Evolutionary conservation across 1,140 invertebrate genomes (phyloP).

Genomic region (Magallana ariakensis): DNA sequence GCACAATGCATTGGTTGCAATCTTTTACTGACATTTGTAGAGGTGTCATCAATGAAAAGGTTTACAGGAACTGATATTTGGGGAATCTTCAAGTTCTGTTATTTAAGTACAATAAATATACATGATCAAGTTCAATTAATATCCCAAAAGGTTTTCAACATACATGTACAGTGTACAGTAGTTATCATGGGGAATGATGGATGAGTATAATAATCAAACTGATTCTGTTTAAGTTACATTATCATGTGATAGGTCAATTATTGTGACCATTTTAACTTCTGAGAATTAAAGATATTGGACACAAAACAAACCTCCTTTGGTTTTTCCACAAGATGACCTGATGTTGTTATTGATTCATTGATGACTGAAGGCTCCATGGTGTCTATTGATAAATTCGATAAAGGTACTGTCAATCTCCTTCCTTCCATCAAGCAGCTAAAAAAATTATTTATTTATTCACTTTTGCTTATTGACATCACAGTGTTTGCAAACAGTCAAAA

Average conservation of each 20-base stretch:
- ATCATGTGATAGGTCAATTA: background rate
- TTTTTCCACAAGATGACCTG: background rate
- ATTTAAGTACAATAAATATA: background rate
- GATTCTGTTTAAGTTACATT: background rate
- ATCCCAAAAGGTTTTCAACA: background rate
- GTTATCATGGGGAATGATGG: too few species aligned
- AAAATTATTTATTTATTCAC: background rate
- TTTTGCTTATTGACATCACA: too few species aligned
- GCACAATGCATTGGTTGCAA: slow-evolving; percentile 40
- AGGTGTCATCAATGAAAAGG: slow-evolving; percentile 39
- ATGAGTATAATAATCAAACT: too few species aligned
- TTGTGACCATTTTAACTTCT: background rate
- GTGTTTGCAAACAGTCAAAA: too few species aligned
- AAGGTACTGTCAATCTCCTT: background rate
- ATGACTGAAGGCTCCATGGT: background rate
- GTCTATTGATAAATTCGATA: background rate
- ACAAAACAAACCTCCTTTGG: background rate
- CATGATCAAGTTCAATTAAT: background rate
- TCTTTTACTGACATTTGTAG: slow-evolving; percentile 31
- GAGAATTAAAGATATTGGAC: background rate
- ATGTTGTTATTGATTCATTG: background rate
- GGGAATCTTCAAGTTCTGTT: background rate
- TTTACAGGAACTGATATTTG: background rate
- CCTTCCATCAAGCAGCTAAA: background rate
- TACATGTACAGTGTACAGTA: background rate